Evolutionary conservation across 2,888 invertebrate species (phyloP).

Genomic region (Dicyrtomina minuta): DNA sequence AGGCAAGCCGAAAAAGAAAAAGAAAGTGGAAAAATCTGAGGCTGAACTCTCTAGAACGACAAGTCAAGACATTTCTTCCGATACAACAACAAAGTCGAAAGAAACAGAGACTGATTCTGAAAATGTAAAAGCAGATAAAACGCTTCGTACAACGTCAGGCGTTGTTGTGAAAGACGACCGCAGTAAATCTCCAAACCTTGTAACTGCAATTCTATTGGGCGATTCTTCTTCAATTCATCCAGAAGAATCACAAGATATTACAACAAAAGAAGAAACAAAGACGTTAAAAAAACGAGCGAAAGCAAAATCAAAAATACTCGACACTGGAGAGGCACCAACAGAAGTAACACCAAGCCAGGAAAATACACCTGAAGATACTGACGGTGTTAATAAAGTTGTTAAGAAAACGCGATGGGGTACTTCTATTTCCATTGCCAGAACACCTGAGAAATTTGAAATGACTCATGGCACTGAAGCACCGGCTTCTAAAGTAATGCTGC

Average conservation of each 20-base stretch:
- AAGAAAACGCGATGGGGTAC: slow-evolving; percentile 21
- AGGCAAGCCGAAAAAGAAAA: slow-evolving; percentile 31
- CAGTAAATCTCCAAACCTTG: too few relatives aligned
- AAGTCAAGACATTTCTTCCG: not conserved
- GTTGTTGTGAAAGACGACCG: too few relatives aligned
- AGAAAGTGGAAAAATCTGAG: slow-evolving; percentile 6
- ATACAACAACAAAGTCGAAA: not conserved
- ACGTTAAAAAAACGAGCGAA: not conserved
- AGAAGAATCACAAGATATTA: too few relatives aligned
- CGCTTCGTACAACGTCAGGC: too few relatives aligned
- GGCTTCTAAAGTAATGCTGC: not conserved
- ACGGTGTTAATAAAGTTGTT: not conserved
- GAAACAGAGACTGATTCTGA: slow-evolving; percentile 2
- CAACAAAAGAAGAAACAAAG: too few relatives aligned
- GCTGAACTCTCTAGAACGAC: not conserved
- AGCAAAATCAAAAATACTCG: not conserved
- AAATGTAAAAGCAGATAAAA: slow-evolving; percentile 10
- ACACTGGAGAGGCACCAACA: not conserved
- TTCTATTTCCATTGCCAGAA: slow-evolving; percentile 1
- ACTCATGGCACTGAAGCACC: not conserved
- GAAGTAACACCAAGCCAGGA: not conserved
- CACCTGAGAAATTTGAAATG: slow-evolving; percentile 3
- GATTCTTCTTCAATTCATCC: too few relatives aligned
- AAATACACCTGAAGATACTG: not conserved
- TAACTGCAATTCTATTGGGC: too few relatives aligned